Percentiles rank a stretch among this genome's conserved stretches.
Evolutionary conservation across 2,888 invertebrate genomes (phyloP).

Genomic region (Galerucella pusilla): DNA sequence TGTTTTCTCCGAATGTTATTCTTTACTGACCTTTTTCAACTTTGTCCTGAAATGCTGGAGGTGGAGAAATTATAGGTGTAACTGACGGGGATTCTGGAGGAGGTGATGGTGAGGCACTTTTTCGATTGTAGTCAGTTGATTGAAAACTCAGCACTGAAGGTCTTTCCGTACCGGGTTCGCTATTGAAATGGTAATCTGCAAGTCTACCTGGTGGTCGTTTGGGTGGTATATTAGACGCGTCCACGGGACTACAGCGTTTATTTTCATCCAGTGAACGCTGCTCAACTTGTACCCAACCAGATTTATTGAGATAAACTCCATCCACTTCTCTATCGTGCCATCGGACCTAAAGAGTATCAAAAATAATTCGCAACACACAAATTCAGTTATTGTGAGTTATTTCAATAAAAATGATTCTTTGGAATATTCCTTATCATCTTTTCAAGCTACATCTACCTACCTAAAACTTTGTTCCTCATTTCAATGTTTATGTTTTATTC

Average conservation of each 20-base stretch:
- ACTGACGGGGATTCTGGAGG: conserved; percentile 70
- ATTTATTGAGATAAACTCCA: conserved; percentile 70
- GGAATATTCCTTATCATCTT: too few relatives aligned
- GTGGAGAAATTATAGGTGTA: conserved; percentile 77
- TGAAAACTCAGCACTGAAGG: conserved; percentile 30
- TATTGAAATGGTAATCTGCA: conserved; percentile 68
- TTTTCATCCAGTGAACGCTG: conserved; percentile 69
- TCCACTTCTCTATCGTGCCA: conserved; percentile 71
- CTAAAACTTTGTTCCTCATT: background rate
- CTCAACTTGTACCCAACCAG: conserved; percentile 71
- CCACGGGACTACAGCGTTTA: conserved; percentile 38
- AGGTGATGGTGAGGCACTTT: conserved; percentile 61
- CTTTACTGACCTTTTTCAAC: conserved; percentile 34
- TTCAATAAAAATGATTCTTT: too few relatives aligned
- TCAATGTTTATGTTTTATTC: background rate
- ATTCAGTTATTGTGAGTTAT: background rate
- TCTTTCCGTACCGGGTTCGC: conserved; percentile 57
- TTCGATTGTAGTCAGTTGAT: conserved; percentile 57
- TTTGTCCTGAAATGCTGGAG: conserved; percentile 75
- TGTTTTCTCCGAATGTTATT: background rate
- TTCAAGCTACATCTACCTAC: too few relatives aligned
- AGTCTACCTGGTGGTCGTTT: conserved; percentile 64
- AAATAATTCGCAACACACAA: background rate
- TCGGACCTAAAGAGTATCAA: conserved; percentile 23
- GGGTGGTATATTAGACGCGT: conserved; percentile 41